These are phyloP conservation scores for Bovichtus variegatus DNA, from an alignment of 2,797 vertebrate genomes.

Conservation along the genomic window DNA sequence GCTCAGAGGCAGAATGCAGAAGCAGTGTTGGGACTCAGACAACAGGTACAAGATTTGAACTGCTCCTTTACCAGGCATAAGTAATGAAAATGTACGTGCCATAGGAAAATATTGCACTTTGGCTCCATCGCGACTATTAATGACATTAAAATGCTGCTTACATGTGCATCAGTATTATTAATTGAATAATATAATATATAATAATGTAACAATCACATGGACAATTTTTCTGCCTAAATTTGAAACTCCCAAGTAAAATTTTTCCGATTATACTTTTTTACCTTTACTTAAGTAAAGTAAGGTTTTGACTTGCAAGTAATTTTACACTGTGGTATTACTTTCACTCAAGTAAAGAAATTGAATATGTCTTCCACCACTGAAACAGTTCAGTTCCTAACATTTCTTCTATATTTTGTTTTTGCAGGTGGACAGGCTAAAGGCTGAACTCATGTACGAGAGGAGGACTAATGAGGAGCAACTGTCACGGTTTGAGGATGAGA, in stretches of 20 bases:
- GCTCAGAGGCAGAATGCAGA: conserved; percentile 83
- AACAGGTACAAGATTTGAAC: conserved; percentile 77
- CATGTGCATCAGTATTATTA: neutral
- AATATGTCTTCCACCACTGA: neutral
- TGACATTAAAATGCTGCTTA: neutral
- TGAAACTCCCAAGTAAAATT: neutral
- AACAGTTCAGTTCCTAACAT: neutral
- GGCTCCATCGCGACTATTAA: too few species aligned
- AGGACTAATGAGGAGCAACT: conserved; percentile 90
- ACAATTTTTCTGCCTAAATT: neutral
- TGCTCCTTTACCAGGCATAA: neutral
- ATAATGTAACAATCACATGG: neutral
- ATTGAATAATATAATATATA: neutral
- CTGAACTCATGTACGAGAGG: conserved; percentile 90
- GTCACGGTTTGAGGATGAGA: conserved; percentile 91
- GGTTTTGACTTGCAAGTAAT: neutral
- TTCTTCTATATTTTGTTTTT: neutral
- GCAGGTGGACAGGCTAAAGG: conserved; percentile 89
- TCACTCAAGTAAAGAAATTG: neutral
- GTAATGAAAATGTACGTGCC: neutral
- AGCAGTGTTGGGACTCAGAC: conserved; percentile 84
- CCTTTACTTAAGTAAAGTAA: neutral
- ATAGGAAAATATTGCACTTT: neutral
- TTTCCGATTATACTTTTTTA: neutral
- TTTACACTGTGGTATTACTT: neutral